phyloP scores from a whole-genome alignment of 2,888 invertebrate species.

The Hipparchia semele region DNA sequence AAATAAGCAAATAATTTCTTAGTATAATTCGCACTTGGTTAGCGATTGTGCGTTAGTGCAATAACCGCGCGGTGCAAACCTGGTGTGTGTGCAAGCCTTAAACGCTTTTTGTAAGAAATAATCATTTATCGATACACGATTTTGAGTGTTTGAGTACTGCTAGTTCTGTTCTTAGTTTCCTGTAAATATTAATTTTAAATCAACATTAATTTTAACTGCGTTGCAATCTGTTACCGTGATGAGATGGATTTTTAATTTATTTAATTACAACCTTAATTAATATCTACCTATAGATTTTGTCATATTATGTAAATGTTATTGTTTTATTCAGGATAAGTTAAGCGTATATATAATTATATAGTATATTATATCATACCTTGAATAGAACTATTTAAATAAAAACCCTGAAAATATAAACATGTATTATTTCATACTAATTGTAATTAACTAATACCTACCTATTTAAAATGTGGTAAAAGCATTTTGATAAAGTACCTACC shows the following conservation, averaged over 20 bases:
- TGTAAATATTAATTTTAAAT: constrained; percentile 70
- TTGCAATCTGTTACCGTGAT: constrained; percentile 69
- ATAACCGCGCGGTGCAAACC: not conserved
- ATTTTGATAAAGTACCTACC: no score
- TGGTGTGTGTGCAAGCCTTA: constrained; percentile 5
- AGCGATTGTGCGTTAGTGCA: not conserved
- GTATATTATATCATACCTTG: constrained; percentile 57
- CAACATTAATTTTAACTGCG: constrained; percentile 22
- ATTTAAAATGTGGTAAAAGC: no score
- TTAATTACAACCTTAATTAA: constrained; percentile 46
- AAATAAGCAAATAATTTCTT: not conserved
- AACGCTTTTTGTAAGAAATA: not conserved
- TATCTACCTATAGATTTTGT: constrained; percentile 59
- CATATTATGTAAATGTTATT: constrained; percentile 74
- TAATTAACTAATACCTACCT: no score
- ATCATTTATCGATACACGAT: constrained; percentile 10
- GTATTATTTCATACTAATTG: constrained; percentile 10
- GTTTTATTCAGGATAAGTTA: constrained; percentile 81
- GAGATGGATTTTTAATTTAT: constrained; percentile 51
- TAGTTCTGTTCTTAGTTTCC: constrained; percentile 37
- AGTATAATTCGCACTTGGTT: not conserved
- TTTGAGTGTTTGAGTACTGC: not conserved
- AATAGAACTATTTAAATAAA: constrained; percentile 73
- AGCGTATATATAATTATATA: constrained; percentile 73
- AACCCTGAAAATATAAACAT: constrained; percentile 44